A percentile compares a stretch with the other conserved stretches of the same genome.
Conservation (phyloP, 2,797 vertebrate species). For the Euthynnus affinis region DNA sequence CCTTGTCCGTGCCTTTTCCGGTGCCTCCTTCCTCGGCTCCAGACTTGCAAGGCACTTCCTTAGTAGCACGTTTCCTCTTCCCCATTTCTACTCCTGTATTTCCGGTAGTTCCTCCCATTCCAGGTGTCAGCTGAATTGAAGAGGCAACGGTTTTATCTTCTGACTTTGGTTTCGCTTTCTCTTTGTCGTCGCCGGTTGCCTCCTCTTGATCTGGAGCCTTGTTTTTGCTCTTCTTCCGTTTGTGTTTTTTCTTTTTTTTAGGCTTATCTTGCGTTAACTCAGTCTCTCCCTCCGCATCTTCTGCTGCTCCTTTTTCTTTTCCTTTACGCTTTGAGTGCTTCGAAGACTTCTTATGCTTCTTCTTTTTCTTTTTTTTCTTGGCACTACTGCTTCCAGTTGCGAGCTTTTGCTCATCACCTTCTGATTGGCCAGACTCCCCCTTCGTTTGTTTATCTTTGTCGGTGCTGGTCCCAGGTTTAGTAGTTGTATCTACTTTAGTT, state of each 20-base stretch:
- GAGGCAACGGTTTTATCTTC: conserved; percentile 74
- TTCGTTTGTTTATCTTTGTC: conserved; percentile 79
- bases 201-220: conserved; percentile 77
- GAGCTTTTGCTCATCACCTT: conserved; percentile 77
- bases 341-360: conserved; percentile 97
- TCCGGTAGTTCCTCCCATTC: conserved; percentile 41
- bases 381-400: conserved; percentile 77
- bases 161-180: conserved; percentile 74
- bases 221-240: conserved; percentile 94
- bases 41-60: conserved; percentile 87
- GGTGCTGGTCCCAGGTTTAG: conserved; percentile 64
- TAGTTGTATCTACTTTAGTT: conserved; percentile 60
- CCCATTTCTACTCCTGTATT: conserved; percentile 82
- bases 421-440: conserved; percentile 66
- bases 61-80: conserved; percentile 87
- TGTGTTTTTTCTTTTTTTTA: conserved; percentile 96
- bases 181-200: conserved; percentile 68
- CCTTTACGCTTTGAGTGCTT: conserved; percentile 92
- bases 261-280: conserved; percentile 89
- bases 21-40: conserved; percentile 85
- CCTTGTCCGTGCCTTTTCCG: conserved; percentile 82
- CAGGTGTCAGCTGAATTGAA: conserved; percentile 54
- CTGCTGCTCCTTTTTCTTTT: conserved; percentile 85
- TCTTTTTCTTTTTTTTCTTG: conserved; percentile 96
- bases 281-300: conserved; percentile 84